phyloP scores from a whole-genome alignment of 1,140 invertebrate genomes.

The Macrocentrus cingulum region DNA sequence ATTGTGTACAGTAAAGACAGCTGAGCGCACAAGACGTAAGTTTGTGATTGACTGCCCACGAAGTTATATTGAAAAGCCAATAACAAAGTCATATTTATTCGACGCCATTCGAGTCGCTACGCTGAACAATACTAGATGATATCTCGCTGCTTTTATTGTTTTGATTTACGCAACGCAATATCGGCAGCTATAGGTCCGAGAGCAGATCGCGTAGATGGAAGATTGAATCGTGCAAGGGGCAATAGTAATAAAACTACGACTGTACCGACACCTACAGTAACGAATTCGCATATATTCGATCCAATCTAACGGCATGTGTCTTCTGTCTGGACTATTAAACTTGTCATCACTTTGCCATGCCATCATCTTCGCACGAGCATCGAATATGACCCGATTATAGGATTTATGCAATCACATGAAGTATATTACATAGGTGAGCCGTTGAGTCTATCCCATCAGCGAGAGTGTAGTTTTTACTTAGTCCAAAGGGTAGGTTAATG shows the following conservation, averaged over 20 bases:
- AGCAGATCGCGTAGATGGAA: too few species aligned
- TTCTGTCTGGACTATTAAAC: neutral
- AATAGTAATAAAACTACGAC: too few species aligned
- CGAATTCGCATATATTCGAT: neutral
- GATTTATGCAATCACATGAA: conserved; percentile 6
- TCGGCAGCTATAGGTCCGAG: too few species aligned
- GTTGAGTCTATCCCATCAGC: too few species aligned
- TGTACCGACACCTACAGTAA: too few species aligned
- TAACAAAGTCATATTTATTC: conserved; percentile 1
- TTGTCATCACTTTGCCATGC: neutral
- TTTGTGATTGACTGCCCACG: conserved; percentile 11
- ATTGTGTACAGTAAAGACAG: conserved; percentile 47
- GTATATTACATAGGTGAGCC: conserved; percentile 1
- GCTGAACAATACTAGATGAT: too few species aligned
- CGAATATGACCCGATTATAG: neutral
- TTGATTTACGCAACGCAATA: too few species aligned
- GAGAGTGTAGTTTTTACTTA: too few species aligned
- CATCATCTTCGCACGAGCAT: neutral
- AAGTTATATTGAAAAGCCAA: neutral
- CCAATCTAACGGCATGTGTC: conserved; percentile 5
- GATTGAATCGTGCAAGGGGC: too few species aligned
- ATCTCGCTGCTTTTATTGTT: too few species aligned
- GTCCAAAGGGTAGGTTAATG: too few species aligned
- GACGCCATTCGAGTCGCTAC: too few species aligned
- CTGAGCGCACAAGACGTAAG: conserved; percentile 24